Evolutionary conservation across 1,140 invertebrate species (phyloP), one percentile per base, ranked within the genome.

Genomic region (Drosophila varians): DNA sequence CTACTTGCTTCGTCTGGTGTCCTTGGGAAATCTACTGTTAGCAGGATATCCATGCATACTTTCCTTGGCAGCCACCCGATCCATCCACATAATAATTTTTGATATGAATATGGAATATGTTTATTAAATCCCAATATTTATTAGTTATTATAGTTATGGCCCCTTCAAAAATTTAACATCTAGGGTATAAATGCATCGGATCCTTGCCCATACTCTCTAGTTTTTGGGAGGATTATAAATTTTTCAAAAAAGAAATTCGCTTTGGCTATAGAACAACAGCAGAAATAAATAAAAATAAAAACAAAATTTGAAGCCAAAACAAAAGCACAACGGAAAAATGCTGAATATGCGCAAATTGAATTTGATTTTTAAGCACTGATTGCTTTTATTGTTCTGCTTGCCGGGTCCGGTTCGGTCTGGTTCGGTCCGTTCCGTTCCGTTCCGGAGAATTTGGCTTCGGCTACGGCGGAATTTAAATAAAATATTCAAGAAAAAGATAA

Each of bases 331-430:
- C 53, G 56, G 55, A 61, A 87, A 87, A 76, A 86, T 84, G 80
- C 80, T 84, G 80, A 84, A 87, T 84, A 76, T 86, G 80, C 82
- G 80, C 71, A 84, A 84, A 84, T 84, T 84, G 80, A 84, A 84
- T 84, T 87, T 84, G 80, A 84, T 84, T 84, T 84, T 84, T 87
- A 80, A 87, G 80, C 80, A 80, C 82, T 84, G 80, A 84, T 84
- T 84, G 80, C 82, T 84, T 84, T 80, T 87, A 84, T 84, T 84
- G 80, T 87, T 87, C 75, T 60, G 73, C 46, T 54, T n/a, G 34
- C 14, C 26, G 61, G 56, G 25, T 60, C 48, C 57, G 23, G 34
- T 34, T 12, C 23, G n/a, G 18, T 12, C 7, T 31, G 28, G 7
- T 53, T 45, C 51, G 40, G 38, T n/a, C n/a, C n/a, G n/a, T n/a